Evolutionary conservation across 2,113 vertebrate genomes (phyloP).

Genomic region (Sphyrna mokarran): DNA sequence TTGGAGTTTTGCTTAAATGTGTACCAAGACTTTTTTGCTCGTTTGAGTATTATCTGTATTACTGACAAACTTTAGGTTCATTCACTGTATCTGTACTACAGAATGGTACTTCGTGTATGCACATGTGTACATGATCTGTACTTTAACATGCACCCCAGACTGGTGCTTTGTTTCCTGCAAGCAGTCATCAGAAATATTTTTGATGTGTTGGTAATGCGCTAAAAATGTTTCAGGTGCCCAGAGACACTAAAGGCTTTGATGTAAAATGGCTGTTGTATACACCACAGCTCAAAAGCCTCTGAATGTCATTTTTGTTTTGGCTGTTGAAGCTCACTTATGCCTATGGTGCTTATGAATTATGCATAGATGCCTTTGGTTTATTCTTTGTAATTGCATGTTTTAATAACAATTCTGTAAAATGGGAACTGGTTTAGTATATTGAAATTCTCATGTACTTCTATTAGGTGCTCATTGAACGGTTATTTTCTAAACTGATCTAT

Average conservation of each 20-base stretch:
- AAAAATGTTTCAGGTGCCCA: background rate
- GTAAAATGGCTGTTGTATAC: background rate
- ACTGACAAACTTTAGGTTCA: background rate
- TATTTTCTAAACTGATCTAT: background rate
- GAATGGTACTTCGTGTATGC: background rate
- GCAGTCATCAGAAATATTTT: background rate
- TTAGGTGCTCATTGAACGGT: background rate
- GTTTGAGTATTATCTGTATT: background rate
- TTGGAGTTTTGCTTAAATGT: background rate
- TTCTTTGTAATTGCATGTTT: background rate
- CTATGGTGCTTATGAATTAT: background rate
- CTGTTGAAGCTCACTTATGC: background rate
- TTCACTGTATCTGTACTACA: conserved; percentile 2
- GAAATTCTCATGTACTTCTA: background rate
- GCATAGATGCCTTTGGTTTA: conserved; percentile 14
- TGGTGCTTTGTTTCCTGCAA: background rate
- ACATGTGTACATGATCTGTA: background rate
- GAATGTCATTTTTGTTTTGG: background rate
- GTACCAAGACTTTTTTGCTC: background rate
- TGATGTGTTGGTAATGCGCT: background rate
- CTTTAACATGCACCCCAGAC: background rate
- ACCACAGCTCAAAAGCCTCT: background rate
- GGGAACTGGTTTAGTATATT: background rate
- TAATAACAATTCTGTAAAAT: background rate
- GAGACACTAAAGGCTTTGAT: background rate